phyloP scores from a whole-genome alignment of 2,888 invertebrate species.

The Cataglyphis cursor region DNA sequence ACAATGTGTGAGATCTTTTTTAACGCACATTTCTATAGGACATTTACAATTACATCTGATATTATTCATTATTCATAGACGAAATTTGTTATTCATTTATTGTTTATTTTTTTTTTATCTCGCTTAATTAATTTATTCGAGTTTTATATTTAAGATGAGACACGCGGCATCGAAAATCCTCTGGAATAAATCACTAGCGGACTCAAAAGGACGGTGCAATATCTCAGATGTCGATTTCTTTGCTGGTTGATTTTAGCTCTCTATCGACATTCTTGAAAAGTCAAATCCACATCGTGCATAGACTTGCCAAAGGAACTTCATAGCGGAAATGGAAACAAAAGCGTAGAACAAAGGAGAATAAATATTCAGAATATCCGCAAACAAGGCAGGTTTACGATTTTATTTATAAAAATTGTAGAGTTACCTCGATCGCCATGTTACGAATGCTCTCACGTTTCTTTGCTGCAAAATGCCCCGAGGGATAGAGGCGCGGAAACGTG shows the following conservation, averaged over 20 bases:
- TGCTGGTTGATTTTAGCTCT: conserved; percentile 53
- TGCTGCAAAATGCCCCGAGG: conserved; percentile 41
- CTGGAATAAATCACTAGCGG: conserved; percentile 48
- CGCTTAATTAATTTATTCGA: conserved; percentile 25
- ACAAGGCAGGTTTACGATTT: conserved; percentile 56
- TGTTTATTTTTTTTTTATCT: neutral
- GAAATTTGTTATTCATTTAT: neutral
- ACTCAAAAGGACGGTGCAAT: conserved; percentile 51
- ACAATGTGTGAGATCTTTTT: neutral
- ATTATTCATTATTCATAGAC: neutral
- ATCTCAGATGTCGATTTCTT: conserved; percentile 55
- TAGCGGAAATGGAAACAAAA: conserved; percentile 52
- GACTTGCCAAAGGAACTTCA: conserved; percentile 46
- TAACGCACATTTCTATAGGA: neutral
- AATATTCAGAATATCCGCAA: conserved; percentile 58
- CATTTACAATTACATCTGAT: neutral
- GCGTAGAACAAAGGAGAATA: conserved; percentile 52
- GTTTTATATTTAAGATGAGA: conserved; percentile 35
- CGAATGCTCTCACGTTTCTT: conserved; percentile 52
- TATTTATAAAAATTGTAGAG: conserved; percentile 53
- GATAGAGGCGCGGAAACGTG: conserved; percentile 47
- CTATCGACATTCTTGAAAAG: conserved; percentile 57
- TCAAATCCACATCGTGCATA: conserved; percentile 53
- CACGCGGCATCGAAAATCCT: conserved; percentile 13
- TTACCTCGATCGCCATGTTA: conserved; percentile 55